Percentiles rank a stretch among this genome's conserved stretches.
Evolutionary conservation across 2,888 invertebrate genomes (phyloP).

Genomic region (Parelbella ahira): DNA sequence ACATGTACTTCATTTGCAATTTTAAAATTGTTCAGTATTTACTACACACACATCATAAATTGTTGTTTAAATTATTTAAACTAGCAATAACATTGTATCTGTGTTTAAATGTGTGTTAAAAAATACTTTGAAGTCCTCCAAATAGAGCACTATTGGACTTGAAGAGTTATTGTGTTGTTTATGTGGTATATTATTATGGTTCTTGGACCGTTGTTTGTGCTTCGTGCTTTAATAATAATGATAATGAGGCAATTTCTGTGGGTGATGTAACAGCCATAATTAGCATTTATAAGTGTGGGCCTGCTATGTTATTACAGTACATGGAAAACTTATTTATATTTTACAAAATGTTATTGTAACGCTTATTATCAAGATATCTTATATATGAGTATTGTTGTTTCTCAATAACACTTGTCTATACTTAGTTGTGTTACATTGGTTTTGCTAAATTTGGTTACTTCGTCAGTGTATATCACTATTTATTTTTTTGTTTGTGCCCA

Average conservation of each 20-base stretch:
- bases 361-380: constrained; percentile 16
- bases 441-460: constrained; percentile 9
- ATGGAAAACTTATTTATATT: constrained; percentile 6
- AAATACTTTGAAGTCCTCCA: neutral
- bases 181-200: constrained; percentile 18
- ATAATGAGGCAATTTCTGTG: constrained; percentile 47
- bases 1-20: no score
- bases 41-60: no score
- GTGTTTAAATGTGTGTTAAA: neutral
- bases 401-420: constrained; percentile 1
- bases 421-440: constrained; percentile 3
- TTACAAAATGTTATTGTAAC: constrained; percentile 13
- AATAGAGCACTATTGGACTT: neutral
- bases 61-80: no score
- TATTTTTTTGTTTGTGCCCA: constrained; percentile 25
- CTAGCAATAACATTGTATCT: no score
- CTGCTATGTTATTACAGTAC: constrained; percentile 14
- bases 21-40: no score
- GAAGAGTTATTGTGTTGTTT: neutral
- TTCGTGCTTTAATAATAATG: constrained; percentile 47
- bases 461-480: neutral
- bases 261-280: constrained; percentile 79
- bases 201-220: constrained; percentile 38
- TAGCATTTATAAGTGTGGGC: constrained; percentile 38
- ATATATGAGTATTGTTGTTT: neutral